Conservation (phyloP, 1,140 invertebrate species). For the Sitobion miscanthi region DNA sequence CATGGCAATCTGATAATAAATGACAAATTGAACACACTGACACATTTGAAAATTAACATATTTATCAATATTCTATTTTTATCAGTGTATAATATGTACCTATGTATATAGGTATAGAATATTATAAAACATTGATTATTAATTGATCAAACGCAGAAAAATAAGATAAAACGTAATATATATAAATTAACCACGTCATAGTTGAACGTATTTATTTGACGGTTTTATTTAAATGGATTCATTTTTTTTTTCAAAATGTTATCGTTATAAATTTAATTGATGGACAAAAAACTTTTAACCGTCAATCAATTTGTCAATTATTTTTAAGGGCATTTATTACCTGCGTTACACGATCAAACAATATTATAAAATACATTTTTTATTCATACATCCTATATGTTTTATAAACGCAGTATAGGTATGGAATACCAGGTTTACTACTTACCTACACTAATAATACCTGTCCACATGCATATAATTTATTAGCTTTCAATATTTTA, state of each 20-base stretch:
- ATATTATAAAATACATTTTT: not conserved
- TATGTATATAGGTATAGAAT: not conserved
- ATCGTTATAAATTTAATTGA: not conserved
- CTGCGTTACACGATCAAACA: not conserved
- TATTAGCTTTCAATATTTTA: slow-evolving; percentile 14
- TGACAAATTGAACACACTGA: slow-evolving; percentile 32
- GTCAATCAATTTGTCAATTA: slow-evolving; percentile 41
- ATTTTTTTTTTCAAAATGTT: not conserved
- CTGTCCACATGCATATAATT: not conserved
- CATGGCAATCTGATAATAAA: slow-evolving; percentile 25
- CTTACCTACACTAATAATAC: not conserved
- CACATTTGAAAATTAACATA: slow-evolving; percentile 5
- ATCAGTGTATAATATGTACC: not conserved
- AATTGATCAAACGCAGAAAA: not conserved
- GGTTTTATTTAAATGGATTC: slow-evolving; percentile 40
- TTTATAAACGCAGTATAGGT: not conserved
- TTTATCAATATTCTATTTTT: slow-evolving; percentile 4
- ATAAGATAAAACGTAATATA: slow-evolving; percentile 11
- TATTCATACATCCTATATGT: not conserved
- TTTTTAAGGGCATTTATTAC: not conserved
- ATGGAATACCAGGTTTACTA: not conserved
- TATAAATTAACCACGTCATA: not conserved
- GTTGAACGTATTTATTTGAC: not conserved
- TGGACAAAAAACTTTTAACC: not conserved
- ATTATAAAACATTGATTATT: slow-evolving; percentile 18